phyloP scores from a whole-genome alignment of 2,113 vertebrate species.

The Lophotis ruficrista region DNA sequence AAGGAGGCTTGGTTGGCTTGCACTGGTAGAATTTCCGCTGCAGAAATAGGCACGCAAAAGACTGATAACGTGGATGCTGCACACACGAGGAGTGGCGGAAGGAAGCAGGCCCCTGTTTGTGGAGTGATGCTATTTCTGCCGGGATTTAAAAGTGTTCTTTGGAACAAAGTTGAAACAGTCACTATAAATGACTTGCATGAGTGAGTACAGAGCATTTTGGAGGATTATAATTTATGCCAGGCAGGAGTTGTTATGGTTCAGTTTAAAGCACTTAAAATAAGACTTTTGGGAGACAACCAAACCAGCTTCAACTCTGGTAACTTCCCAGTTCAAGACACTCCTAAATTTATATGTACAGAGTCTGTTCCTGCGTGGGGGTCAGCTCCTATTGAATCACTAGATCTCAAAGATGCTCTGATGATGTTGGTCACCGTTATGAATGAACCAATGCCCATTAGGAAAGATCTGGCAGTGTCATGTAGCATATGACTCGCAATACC shows the following conservation, averaged over 20 bases:
- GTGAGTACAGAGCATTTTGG: not conserved
- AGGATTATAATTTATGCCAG: conserved; percentile 62
- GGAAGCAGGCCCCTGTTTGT: conserved; percentile 29
- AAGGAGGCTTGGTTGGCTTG: not conserved
- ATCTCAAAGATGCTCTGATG: not conserved
- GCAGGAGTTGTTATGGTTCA: conserved; percentile 34
- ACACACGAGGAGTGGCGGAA: not conserved
- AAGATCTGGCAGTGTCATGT: not conserved
- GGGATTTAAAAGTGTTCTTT: not conserved
- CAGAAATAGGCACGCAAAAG: not conserved
- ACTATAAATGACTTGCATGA: conserved; percentile 46
- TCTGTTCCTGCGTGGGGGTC: not conserved
- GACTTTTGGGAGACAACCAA: conserved; percentile 43
- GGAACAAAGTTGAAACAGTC: not conserved
- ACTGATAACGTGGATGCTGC: not conserved
- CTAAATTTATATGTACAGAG: not conserved
- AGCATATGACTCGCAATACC: not conserved
- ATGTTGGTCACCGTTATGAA: not conserved
- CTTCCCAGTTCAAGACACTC: not conserved
- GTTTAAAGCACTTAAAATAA: conserved; percentile 47
- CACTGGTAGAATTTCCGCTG: not conserved
- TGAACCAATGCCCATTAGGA: not conserved
- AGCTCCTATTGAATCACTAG: not conserved
- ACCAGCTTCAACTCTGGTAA: conserved; percentile 23
- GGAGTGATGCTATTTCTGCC: conserved; percentile 18